Evolutionary conservation across 2,888 invertebrate species (phyloP).

Genomic region (Leptinotarsa haldemani): DNA sequence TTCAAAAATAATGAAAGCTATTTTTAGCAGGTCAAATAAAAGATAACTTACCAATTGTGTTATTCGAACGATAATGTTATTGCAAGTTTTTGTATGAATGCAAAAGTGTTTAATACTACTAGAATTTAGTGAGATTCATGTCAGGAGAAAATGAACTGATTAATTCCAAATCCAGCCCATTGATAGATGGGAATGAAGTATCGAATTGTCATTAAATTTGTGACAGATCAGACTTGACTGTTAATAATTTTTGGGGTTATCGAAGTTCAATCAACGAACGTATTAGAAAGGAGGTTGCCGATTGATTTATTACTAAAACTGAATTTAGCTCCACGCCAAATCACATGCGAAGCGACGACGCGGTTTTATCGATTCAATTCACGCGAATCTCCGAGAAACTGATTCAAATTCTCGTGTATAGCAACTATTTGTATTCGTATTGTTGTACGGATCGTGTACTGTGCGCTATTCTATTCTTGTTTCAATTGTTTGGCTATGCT

Average conservation of each 20-base stretch:
- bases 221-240: conserved; percentile 3
- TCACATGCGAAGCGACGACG: conserved; percentile 11
- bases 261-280: conserved; percentile 2
- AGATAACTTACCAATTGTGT: conserved; percentile 19
- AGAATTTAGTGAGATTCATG: conserved; percentile 22
- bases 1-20: conserved; percentile 3
- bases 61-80: conserved; percentile 13
- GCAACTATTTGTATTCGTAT: not conserved
- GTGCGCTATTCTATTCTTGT: not conserved
- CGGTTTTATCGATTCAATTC: conserved; percentile 16
- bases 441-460: not conserved
- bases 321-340: not conserved
- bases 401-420: not conserved
- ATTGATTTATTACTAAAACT: conserved; percentile 6
- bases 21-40: conserved; percentile 24
- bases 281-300: not conserved
- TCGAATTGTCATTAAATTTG: conserved; percentile 24
- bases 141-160: conserved; percentile 8
- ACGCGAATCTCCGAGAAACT: conserved; percentile 1
- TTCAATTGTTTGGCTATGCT: not conserved
- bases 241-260: conserved; percentile 15
- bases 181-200: conserved; percentile 20
- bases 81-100: conserved; percentile 16
- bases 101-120: conserved; percentile 8
- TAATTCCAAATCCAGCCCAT: conserved; percentile 4